phyloP scores from a whole-genome alignment of 1,140 invertebrate species.

The Stenopsyche tienmushanensis region DNA sequence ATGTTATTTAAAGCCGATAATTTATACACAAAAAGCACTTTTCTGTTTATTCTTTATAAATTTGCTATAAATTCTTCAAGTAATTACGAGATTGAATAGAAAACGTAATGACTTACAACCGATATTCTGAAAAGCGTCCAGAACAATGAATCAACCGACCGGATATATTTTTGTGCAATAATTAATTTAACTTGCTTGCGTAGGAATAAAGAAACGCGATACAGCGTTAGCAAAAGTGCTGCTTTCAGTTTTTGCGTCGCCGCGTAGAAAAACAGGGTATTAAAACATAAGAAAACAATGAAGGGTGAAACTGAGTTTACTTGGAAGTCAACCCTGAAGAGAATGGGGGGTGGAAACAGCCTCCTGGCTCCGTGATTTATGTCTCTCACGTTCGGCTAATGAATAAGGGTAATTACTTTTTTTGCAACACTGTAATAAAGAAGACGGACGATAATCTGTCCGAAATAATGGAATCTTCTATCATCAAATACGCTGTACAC shows the following conservation, averaged over 20 bases:
- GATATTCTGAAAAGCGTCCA: background rate
- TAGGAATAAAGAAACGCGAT: too few species aligned
- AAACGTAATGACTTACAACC: background rate
- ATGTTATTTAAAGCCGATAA: too few species aligned
- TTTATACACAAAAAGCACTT: too few species aligned
- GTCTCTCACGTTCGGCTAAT: slow-evolving; percentile 40
- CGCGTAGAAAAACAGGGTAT: background rate
- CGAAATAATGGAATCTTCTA: slow-evolving; percentile 38
- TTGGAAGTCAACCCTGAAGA: slow-evolving; percentile 24
- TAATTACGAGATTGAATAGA: background rate
- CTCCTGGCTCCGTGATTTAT: slow-evolving; percentile 34
- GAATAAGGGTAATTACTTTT: slow-evolving; percentile 42
- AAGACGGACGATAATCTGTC: slow-evolving; percentile 41
- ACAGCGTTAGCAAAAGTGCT: background rate
- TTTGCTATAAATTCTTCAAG: background rate
- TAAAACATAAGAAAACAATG: slow-evolving; percentile 39
- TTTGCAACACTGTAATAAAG: slow-evolving; percentile 40
- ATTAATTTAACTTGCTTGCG: background rate
- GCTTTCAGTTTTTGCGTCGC: background rate
- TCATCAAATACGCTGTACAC: slow-evolving; percentile 35
- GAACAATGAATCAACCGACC: background rate
- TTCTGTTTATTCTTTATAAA: too few species aligned
- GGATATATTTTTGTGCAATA: background rate
- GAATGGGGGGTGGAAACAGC: slow-evolving; percentile 3
- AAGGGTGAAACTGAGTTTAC: slow-evolving; percentile 32